A percentile compares a stretch with the other conserved stretches of the same genome.
phyloP scores from a whole-genome alignment of 2,888 invertebrate genomes.

The Euzetes globulus region DNA sequence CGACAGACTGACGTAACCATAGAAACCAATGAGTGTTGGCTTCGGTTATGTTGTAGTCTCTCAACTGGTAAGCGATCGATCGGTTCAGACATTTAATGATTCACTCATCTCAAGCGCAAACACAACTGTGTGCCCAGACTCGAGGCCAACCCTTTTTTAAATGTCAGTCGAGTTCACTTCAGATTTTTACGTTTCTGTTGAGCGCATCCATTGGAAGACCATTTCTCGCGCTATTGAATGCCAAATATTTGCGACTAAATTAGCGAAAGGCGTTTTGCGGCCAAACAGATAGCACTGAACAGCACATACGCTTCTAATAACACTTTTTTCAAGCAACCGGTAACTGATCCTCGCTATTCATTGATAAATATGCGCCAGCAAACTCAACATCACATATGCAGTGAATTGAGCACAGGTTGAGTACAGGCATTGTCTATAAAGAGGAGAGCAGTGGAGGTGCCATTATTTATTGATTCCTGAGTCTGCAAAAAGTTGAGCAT shows the following conservation, averaged over 20 bases:
- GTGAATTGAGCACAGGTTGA: neutral
- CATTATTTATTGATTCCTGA: conserved; percentile 26
- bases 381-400: neutral
- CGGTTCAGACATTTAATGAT: conserved; percentile 17
- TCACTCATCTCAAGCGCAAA: conserved; percentile 12
- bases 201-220: conserved; percentile 18
- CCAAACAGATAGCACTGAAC: neutral
- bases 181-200: neutral
- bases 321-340: too few species aligned
- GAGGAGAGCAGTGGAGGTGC: conserved; percentile 8
- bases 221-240: neutral
- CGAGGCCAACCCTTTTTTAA: conserved; percentile 14
- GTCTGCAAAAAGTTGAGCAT: conserved; percentile 24
- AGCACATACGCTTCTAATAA: too few species aligned
- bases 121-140: neutral
- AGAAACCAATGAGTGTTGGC: neutral
- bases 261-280: neutral
- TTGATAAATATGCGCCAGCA: neutral
- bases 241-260: neutral
- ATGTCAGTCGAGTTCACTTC: conserved; percentile 19
- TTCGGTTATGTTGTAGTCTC: neutral
- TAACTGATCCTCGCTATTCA: neutral
- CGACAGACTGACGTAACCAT: conserved; percentile 1
- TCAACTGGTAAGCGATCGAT: conserved; percentile 10
- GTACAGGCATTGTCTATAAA: neutral